Base-by-base conservation (phyloP, 2,888 invertebrate genomes). In the Epirrita christyi region DNA sequence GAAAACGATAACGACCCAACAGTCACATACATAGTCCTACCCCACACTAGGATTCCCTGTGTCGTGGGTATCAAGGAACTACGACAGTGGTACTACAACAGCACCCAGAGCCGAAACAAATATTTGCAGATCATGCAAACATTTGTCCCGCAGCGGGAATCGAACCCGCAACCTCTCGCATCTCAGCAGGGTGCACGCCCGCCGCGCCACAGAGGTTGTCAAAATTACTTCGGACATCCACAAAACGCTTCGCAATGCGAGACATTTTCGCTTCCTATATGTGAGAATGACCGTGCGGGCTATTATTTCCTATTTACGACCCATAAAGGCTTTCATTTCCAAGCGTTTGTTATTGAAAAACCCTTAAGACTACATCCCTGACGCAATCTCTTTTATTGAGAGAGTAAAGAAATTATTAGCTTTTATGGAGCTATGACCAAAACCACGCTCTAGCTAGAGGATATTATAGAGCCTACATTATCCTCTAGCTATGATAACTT, bases 251-350 rank as follows among this genome's bases (percentile, higher is more conserved):
- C 32, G 32, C 38, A 8, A 21, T 5, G 15, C 15, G 40, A 58
- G 44, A 60, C 48, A 63, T 64, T 58, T 59, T 59, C 61, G 53
- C 55, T 48, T 61, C 55, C 68, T 65, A 73, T 77, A 78, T 75
- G 75, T 75, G 74, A 75, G 78, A 81, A 80, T 78, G 76, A 79
- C 78, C 77, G 66, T 60, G 63, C 70, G 69, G 70, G 75, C 82
- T 74, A 82, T 86, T 83, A 85, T 81, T 83, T 81, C 80, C 80
- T 80, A 81, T 86, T 86, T 86, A 86, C 81, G 84, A 75, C 70
- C 84, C 74, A 83, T 86, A 85, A 86, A 85, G 75, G 80, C 80
- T 80, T 80, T 83, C 81, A 83, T 85, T 81, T 78, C 80, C 75
- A 73, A 78, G 73, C 80, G 76, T 80, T 81, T 79, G 77, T 81